Evolutionary conservation across 1,140 invertebrate genomes (phyloP), one percentile per base, ranked within the genome.

Genomic region (Himalopsyche phryganea): DNA sequence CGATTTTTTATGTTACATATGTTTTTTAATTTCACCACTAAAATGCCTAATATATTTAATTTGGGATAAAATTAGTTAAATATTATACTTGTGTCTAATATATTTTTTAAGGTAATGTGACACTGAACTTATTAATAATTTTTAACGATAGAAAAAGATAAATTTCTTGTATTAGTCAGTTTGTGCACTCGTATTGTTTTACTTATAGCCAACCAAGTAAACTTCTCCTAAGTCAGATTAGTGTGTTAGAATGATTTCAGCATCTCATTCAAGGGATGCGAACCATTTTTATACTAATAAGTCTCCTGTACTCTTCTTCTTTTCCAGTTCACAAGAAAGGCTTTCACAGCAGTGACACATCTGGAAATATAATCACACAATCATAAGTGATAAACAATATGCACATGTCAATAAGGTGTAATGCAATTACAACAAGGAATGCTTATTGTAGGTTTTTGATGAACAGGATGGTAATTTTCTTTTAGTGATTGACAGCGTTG

Each of bases 321-420:
- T 38, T 44, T 47, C 38, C 44, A 52, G 33, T 59, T 48, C 3
- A 28, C 23, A 28, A 3, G 23, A 36, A 46, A 51, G 42, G 14
- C n/a, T 17, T 40, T 60, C 50, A 64, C 50, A 64, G 57, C 51
- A 64, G 45, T n/a, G 61, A 64, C 32, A 64, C 57, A 64, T 64
- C 61, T 64, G 58, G 14, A 59, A 60, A 40, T 13, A 38, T 10
- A 33, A n/a, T 6, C 15, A 9, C 40, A 10, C 6, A 6, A 42
- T 6, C 7, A 42, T 42, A 42, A 42, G 6, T 10, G 7, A 42
- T 42, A 42, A 42, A 42, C 40, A 9, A 6, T 42, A 6, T 9
- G 7, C 15, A 42, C 40, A 35, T 7, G 6, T n/a, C 6, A 35
- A 7, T 35, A 35, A 35, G n/a, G 33, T 35, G n/a, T 35, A n/a